phyloP scores from a whole-genome alignment of 1,140 invertebrate species.

The Araneus ventricosus region DNA sequence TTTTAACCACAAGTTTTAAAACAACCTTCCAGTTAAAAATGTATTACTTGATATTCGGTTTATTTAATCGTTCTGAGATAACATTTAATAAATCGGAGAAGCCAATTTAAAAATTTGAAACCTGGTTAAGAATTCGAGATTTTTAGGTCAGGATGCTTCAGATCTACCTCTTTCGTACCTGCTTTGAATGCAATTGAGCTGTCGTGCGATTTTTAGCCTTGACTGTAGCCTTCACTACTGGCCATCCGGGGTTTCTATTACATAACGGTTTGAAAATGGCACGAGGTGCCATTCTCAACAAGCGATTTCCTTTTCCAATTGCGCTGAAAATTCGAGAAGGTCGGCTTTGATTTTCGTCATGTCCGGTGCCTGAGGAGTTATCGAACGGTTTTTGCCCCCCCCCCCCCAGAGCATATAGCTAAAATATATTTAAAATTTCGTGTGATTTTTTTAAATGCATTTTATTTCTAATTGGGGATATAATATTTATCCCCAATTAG shows the following conservation, averaged over 20 bases:
- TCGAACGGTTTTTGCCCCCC: too few species aligned
- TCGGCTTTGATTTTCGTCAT: neutral
- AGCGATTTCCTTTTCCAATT: neutral
- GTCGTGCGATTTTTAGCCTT: neutral
- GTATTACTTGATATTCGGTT: too few species aligned
- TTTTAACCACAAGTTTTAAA: too few species aligned
- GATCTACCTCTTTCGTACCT: neutral
- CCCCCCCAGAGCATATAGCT: too few species aligned
- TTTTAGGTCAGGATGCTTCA: neutral
- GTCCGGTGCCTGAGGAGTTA: too few species aligned
- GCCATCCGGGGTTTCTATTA: constrained; percentile 26
- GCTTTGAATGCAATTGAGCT: neutral
- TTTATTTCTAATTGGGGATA: too few species aligned
- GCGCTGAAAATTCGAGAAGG: neutral
- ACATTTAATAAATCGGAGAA: too few species aligned
- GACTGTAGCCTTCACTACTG: constrained; percentile 28
- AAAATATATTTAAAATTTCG: too few species aligned
- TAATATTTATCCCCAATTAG: too few species aligned
- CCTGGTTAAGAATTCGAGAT: neutral
- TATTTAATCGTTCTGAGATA: too few species aligned
- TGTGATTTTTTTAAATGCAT: too few species aligned
- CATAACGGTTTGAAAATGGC: constrained; percentile 3
- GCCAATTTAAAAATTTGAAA: neutral
- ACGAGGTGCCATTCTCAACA: neutral
- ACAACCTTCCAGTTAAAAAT: too few species aligned